Evolutionary conservation across 2,888 invertebrate genomes (phyloP), one percentile per base, ranked within the genome.

Genomic region (Cheilosia pagana): DNA sequence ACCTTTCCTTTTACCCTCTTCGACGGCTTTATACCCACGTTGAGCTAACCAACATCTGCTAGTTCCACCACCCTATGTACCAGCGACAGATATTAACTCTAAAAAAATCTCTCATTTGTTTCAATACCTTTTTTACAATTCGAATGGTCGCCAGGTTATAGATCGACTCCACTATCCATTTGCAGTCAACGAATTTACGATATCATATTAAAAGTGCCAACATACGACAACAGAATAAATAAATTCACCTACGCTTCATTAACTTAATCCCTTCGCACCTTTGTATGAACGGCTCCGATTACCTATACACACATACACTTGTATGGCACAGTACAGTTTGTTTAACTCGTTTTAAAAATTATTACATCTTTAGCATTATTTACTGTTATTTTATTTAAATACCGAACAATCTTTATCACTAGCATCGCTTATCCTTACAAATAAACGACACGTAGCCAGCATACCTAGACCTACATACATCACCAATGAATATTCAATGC

Each of bases 371-470:
- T 76, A 75, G 75, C 70, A 81, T 85, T 85, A 81, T 85, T 85
- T 85, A 85, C 71, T 76, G 75, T 85, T 85, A 85, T 85, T 85
- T 85, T 75, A 85, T 85, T 85, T 85, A 81, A 85, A 81, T 85
- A 71, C 67, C 75, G 52, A 81, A 71, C 75, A 75, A 81, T 81
- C 76, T 85, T 81, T 85, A 85, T 85, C 85, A 52, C 75, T 28
- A 65, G 50, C 53, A 70, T 74, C 74, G 72, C 43, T 83, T 83
- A 83, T 83, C 78, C 78, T 67, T 78, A 50, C 60, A 59, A 79
- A 79, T 63, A 79, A 79, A 83, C 63, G 68, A 67, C 50, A 68
- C 8, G 16, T 53, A 55, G 31, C 59, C 28, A 23, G 25, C 52
- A 14, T 31, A n/a, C 12, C 57, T 62, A 55, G n/a, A 60, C 68